Evolutionary conservation across 1,140 invertebrate genomes (phyloP).

Genomic region (Zaprionus nigranus): DNA sequence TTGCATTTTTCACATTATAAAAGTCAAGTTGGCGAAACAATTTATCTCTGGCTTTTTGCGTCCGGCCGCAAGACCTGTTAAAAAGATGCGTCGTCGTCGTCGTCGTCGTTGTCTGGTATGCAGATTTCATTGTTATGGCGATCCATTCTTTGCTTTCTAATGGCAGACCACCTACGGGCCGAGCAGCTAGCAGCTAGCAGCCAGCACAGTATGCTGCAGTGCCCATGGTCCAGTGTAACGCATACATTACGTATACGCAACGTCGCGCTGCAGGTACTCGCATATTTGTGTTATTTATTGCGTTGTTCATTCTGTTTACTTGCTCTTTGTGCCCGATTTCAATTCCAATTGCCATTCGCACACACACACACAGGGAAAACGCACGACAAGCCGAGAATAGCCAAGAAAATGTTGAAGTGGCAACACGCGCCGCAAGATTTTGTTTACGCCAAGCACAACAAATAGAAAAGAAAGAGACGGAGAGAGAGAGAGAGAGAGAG

Average conservation of each 20-base stretch:
- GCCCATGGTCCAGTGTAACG: conserved; percentile 7
- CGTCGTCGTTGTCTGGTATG: conserved; percentile 16
- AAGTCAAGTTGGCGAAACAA: conserved; percentile 1
- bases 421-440: conserved; percentile 57
- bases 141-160: conserved; percentile 15
- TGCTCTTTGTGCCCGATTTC: conserved; percentile 11
- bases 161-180: background rate
- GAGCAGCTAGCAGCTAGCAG: background rate
- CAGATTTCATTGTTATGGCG: conserved; percentile 32
- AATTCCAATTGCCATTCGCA: conserved; percentile 29
- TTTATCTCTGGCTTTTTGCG: background rate
- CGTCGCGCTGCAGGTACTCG: conserved; percentile 50
- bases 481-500: background rate
- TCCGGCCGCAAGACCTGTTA: background rate
- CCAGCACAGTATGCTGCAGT: background rate
- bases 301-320: conserved; percentile 33
- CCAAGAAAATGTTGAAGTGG: conserved; percentile 46
- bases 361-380: background rate
- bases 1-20: conserved; percentile 10
- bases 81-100: background rate
- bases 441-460: conserved; percentile 14
- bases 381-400: background rate
- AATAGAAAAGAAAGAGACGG: background rate
- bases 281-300: conserved; percentile 62
- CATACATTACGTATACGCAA: conserved; percentile 46